Evolutionary conservation across 2,888 invertebrate species (phyloP).

Genomic region (Andrena flavipes): DNA sequence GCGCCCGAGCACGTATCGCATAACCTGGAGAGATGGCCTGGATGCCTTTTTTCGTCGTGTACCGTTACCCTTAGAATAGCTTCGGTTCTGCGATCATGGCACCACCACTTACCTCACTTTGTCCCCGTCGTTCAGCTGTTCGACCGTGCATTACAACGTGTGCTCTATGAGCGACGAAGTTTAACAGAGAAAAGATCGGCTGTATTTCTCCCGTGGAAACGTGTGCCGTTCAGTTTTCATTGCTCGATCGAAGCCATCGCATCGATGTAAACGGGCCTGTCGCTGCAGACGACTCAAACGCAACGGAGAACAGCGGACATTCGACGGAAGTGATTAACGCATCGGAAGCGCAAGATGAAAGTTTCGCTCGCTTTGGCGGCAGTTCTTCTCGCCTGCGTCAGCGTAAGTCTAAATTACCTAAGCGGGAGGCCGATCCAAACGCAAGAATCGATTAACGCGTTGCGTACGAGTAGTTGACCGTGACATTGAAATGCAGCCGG

Average conservation of each 20-base stretch:
- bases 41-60: constrained; percentile 80
- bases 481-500: no score
- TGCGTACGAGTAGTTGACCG: no score
- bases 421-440: constrained; percentile 14
- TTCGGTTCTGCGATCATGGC: constrained; percentile 68
- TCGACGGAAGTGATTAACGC: constrained; percentile 42
- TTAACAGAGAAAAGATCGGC: constrained; percentile 30
- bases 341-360: constrained; percentile 65
- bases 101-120: constrained; percentile 60
- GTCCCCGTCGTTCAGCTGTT: constrained; percentile 58
- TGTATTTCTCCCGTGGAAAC: constrained; percentile 17
- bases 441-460: neutral
- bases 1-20: constrained; percentile 41
- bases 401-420: constrained; percentile 64
- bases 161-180: constrained; percentile 40
- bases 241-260: constrained; percentile 34
- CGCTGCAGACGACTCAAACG: neutral
- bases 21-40: constrained; percentile 73
- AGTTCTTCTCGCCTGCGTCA: constrained; percentile 63
- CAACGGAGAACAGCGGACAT: neutral
- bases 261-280: constrained; percentile 15
- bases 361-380: constrained; percentile 54
- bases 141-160: constrained; percentile 47
- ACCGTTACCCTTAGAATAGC: constrained; percentile 78
- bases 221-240: constrained; percentile 40